phyloP scores from a whole-genome alignment of 1,140 invertebrate species.

The Acyrthosiphon pisum region DNA sequence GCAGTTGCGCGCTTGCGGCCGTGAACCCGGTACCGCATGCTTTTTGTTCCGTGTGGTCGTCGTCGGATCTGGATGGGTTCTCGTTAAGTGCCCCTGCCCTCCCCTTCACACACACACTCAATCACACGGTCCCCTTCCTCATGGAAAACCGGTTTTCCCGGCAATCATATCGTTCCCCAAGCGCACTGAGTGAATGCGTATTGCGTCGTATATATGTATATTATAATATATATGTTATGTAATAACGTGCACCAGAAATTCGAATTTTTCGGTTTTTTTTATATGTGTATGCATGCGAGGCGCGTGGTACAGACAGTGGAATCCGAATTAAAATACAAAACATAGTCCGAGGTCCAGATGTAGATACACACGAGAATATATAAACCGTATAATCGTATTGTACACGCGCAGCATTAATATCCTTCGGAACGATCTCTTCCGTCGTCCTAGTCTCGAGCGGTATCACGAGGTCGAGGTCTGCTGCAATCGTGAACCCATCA shows the following conservation, averaged over 20 bases:
- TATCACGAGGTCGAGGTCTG: background rate
- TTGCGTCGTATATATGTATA: background rate
- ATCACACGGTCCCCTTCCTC: background rate
- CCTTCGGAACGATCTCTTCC: background rate
- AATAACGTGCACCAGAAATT: constrained; percentile 20
- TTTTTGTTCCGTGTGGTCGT: constrained; percentile 32
- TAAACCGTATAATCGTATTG: background rate
- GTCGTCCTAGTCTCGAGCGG: background rate
- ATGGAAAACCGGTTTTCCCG: constrained; percentile 22
- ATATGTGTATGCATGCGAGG: background rate
- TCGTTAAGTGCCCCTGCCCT: background rate
- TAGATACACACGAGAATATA: background rate
- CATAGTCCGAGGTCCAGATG: background rate
- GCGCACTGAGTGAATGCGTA: background rate
- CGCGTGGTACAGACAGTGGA: background rate
- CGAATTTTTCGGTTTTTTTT: background rate
- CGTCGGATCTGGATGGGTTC: background rate
- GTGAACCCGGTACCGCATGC: constrained; percentile 8
- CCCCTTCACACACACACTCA: no score
- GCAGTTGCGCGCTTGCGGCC: background rate
- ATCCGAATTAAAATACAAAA: constrained; percentile 31
- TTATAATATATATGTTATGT: background rate
- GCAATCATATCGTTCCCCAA: constrained; percentile 29
- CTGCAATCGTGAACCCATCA: background rate
- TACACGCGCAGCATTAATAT: background rate